Conservation (phyloP, 1,140 invertebrate species). For the Argopecten irradians region DNA sequence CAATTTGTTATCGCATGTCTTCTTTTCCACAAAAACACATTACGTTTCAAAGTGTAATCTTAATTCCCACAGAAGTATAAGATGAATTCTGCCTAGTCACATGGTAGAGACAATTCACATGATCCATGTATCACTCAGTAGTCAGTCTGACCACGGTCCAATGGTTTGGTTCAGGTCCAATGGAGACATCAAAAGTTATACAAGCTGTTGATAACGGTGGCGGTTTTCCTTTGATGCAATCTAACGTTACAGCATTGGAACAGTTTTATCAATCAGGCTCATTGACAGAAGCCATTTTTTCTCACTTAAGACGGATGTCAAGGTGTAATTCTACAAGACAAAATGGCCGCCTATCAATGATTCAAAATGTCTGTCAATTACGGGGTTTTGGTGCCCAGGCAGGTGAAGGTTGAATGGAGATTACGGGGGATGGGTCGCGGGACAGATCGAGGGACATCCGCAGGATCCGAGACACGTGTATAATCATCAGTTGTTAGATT, state of each 20-base stretch:
- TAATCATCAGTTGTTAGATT: neutral
- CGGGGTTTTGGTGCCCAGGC: neutral
- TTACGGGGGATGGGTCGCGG: neutral
- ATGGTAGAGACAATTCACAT: neutral
- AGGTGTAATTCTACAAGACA: conserved; percentile 17
- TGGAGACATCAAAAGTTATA: neutral
- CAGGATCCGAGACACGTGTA: neutral
- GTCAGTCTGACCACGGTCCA: neutral
- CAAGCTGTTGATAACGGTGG: neutral
- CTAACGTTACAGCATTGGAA: neutral
- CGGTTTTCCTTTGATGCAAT: neutral
- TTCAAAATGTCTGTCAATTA: neutral
- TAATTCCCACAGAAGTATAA: neutral
- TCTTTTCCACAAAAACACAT: neutral
- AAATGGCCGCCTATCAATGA: conserved; percentile 15
- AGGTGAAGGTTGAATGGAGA: conserved; percentile 20
- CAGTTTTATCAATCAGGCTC: neutral
- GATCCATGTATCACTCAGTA: neutral
- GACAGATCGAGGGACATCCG: neutral
- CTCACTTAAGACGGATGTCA: neutral
- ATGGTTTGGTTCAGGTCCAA: too few species aligned
- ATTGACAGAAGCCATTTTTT: neutral
- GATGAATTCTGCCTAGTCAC: neutral
- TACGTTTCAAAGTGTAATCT: neutral
- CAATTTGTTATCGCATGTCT: neutral